Conservation (phyloP, 2,888 invertebrate genomes). For the Epinotia ramella region DNA sequence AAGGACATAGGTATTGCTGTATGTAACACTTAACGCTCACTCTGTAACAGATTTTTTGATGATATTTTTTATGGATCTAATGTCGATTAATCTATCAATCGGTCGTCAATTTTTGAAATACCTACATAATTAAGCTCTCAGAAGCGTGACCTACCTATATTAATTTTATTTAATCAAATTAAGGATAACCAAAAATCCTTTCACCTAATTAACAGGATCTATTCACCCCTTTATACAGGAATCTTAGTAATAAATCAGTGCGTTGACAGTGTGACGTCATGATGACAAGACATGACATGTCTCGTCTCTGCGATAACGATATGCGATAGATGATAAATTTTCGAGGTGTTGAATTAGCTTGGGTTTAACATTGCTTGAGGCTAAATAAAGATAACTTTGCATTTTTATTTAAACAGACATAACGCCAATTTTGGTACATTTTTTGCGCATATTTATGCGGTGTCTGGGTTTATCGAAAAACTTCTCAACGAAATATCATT, state of each 20-base stretch:
- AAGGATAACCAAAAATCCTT: background rate
- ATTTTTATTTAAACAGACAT: background rate
- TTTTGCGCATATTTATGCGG: background rate
- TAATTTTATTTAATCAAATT: background rate
- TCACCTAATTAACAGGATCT: conserved; percentile 9
- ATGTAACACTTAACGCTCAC: too few relatives aligned
- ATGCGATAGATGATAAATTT: conserved; percentile 21
- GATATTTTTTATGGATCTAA: too few relatives aligned
- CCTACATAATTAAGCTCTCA: too few relatives aligned
- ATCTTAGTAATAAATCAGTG: conserved; percentile 4
- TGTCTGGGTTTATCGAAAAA: too few relatives aligned
- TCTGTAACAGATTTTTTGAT: too few relatives aligned
- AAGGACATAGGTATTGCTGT: background rate
- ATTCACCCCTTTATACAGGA: background rate
- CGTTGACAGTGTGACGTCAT: conserved; percentile 6
- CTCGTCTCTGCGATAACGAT: conserved; percentile 27
- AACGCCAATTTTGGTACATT: background rate
- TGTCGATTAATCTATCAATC: too few relatives aligned
- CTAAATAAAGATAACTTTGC: background rate
- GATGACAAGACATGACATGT: conserved; percentile 22
- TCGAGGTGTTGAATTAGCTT: conserved; percentile 14
- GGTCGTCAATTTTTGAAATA: too few relatives aligned
- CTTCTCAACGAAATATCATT: too few relatives aligned
- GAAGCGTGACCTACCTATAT: background rate
- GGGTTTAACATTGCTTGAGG: background rate